These are phyloP conservation scores for Sinocyclocheilus maitianheensis DNA, from an alignment of 2,113 vertebrate genomes.

Conservation along the genomic window DNA sequence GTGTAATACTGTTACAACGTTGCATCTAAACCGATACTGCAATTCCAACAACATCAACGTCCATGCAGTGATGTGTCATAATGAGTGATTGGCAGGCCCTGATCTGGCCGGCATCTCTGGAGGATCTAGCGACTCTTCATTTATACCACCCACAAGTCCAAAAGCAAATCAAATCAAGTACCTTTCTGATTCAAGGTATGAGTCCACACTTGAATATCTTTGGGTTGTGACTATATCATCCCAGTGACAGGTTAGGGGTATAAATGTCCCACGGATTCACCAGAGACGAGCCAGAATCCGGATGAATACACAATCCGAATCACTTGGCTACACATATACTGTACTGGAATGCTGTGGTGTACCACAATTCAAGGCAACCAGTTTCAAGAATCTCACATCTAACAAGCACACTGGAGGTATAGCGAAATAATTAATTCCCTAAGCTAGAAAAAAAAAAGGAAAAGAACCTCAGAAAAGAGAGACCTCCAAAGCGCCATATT, in stretches of 20 bases:
- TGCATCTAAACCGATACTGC: constrained; percentile 79
- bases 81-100: constrained; percentile 76
- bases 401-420: constrained; percentile 65
- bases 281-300: constrained; percentile 5
- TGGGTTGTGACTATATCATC: background rate
- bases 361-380: constrained; percentile 77
- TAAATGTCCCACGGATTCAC: background rate
- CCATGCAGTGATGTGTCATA: constrained; percentile 83
- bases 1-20: constrained; percentile 91
- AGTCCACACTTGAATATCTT: background rate
- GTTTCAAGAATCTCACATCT: constrained; percentile 72
- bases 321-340: constrained; percentile 68
- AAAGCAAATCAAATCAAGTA: background rate
- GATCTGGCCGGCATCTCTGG: constrained; percentile 43
- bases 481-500: constrained; percentile 20
- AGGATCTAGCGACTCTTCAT: background rate
- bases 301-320: constrained; percentile 36
- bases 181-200: background rate
- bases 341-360: constrained; percentile 74
- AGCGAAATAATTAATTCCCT: constrained; percentile 50
- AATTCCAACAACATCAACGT: constrained; percentile 76
- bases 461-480: background rate
- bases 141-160: background rate
- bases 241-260: background rate
- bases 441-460: constrained; percentile 53